Percentiles rank a stretch among this genome's conserved stretches.
Evolutionary conservation across 2,797 vertebrate species (phyloP).

Genomic region (Falco rusticolus): DNA sequence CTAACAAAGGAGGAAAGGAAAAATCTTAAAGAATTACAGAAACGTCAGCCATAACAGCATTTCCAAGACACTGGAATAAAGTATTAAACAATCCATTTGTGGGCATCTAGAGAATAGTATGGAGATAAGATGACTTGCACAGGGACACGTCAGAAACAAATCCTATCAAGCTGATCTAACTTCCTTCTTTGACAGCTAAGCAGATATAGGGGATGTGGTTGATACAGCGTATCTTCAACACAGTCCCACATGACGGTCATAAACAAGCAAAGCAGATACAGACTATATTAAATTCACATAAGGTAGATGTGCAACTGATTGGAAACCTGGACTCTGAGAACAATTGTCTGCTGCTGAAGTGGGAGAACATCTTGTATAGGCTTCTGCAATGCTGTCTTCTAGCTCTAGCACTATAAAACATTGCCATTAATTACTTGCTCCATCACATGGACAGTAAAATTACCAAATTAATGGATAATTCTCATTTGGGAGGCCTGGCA

Average conservation of each 20-base stretch:
- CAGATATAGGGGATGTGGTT: background rate
- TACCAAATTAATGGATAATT: background rate
- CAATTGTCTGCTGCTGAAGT: background rate
- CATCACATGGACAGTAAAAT: background rate
- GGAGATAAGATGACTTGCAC: slow-evolving; percentile 11
- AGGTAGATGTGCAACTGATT: background rate
- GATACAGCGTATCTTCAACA: background rate
- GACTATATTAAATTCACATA: slow-evolving; percentile 18
- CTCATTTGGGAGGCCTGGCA: background rate
- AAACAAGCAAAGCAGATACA: background rate
- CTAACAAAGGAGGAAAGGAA: background rate
- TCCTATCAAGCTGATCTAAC: slow-evolving; percentile 15
- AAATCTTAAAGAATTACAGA: background rate
- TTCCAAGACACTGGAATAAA: background rate
- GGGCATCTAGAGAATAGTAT: background rate
- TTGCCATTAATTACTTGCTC: background rate
- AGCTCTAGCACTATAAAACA: background rate
- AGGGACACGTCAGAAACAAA: background rate
- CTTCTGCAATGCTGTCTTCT: background rate
- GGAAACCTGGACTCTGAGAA: background rate
- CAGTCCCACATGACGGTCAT: background rate
- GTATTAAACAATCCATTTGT: background rate
- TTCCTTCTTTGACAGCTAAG: slow-evolving; percentile 34
- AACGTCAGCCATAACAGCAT: background rate
- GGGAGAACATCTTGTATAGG: background rate